Conservation (phyloP, 2,113 vertebrate species). For the Megaptera novaeangliae region DNA sequence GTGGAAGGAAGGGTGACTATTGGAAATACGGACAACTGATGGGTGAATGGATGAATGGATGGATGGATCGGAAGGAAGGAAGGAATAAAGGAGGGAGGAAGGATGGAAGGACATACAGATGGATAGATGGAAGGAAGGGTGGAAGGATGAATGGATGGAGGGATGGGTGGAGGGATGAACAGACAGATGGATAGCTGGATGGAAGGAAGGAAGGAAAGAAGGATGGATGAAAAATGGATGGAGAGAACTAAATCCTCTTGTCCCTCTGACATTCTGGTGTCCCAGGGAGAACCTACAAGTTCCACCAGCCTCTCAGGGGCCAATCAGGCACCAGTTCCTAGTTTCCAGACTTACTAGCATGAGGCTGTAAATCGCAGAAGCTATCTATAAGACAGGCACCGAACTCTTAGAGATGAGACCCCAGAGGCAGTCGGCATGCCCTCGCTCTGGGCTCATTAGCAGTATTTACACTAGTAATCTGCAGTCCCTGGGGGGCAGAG, state of each 20-base stretch:
- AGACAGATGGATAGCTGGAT: accelerated
- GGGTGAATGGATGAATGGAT: neutral
- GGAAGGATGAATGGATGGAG: too few relatives aligned
- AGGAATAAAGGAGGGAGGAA: neutral
- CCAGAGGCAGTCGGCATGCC: neutral
- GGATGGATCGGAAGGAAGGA: too few relatives aligned
- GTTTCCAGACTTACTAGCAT: too few relatives aligned
- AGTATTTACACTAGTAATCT: neutral
- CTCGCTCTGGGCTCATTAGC: neutral
- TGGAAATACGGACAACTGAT: neutral
- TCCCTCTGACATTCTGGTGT: neutral
- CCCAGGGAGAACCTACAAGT: neutral
- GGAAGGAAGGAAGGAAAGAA: neutral
- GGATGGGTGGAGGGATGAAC: too few relatives aligned
- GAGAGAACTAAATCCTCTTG: neutral
- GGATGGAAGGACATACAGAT: neutral
- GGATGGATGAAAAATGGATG: neutral
- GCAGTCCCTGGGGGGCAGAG: neutral
- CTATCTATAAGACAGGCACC: too few relatives aligned
- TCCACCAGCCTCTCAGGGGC: neutral
- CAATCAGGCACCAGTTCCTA: too few relatives aligned
- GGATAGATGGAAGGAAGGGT: too few relatives aligned
- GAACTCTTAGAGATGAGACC: neutral
- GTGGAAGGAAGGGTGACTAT: neutral
- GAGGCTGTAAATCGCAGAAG: neutral